Evolutionary conservation across 2,888 invertebrate species (phyloP), one percentile per base, ranked within the genome.

Genomic region (Steinernema hermaphroditum): DNA sequence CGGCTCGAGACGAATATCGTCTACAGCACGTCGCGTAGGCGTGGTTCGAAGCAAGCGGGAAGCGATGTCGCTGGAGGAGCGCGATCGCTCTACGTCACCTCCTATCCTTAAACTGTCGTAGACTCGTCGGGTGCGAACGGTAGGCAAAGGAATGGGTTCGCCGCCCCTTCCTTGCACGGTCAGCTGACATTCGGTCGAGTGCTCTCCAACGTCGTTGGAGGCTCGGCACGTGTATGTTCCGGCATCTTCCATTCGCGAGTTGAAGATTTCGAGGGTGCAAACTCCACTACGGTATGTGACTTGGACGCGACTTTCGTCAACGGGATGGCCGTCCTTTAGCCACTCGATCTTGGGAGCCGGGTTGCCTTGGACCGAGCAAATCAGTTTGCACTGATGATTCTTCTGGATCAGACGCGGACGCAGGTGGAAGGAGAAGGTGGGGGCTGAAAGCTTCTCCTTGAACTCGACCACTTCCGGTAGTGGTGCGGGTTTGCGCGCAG

Each of bases 401-500:
- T 91, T 91, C 90, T 98, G 98, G 91, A 99, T 97, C 84, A 97
- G 93, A 87, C 98, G 93, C 87, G 97, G 96, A 88, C 98, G 92
- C 82, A 99, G 91, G 86, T 94, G 92, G 93, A 99, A 99, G 86
- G 96, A 96, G 90, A 98, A 98, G 87, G 91, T 92, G 76, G 98
- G 98, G 76, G 94, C 94, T 85, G 92, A 92, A 89, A 94, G 94
- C 88, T 92, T 92, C 84, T 93, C 93, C 88, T 95, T 94, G 89
- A 93, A 92, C 93, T 94, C 94, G 90, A 93, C 92, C 76, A 92
- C 92, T 43, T 76, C 74, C 49, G 69, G 50, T 43, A 44, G 43
- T 72, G 75, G 49, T 46, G 69, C 43, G 69, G 73, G 49, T 49
- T 54, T 32, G 43, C 62, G 68, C 71, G 74, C 32, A 68, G 81